Evolutionary conservation across 2,113 vertebrate species (phyloP).

Genomic region (Catharus bicknelli): DNA sequence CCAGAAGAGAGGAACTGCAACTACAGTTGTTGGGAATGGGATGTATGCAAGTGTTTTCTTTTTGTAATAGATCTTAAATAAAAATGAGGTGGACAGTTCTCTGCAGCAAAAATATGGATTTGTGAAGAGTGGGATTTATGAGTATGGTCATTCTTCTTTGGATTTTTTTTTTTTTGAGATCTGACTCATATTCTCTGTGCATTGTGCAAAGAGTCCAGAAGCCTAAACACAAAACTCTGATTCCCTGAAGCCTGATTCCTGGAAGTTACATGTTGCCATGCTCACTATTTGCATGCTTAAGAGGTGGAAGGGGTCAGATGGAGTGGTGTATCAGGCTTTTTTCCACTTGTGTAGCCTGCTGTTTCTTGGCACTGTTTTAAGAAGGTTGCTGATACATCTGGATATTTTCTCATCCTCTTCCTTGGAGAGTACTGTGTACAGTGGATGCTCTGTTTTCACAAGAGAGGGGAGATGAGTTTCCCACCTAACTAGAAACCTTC

Average conservation of each 20-base stretch:
- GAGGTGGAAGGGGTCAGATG: not conserved
- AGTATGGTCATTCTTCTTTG: not conserved
- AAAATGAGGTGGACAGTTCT: not conserved
- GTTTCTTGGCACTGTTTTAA: not conserved
- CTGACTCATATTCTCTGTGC: not conserved
- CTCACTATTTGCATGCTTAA: not conserved
- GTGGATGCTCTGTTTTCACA: not conserved
- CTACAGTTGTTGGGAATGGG: not conserved
- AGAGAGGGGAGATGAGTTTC: not conserved
- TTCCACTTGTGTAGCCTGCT: not conserved
- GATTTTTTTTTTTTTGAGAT: not conserved
- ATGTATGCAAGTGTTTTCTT: not conserved
- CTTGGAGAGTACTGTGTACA: not conserved
- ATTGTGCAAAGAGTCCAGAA: not conserved
- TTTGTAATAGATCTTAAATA: not conserved
- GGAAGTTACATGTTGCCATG: not conserved
- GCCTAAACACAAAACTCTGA: not conserved
- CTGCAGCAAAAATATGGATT: not conserved
- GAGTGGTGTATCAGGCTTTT: not conserved
- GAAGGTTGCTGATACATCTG: not conserved
- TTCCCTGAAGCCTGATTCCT: not conserved
- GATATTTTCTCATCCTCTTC: not conserved
- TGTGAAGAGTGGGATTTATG: not conserved
- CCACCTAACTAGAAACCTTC: not conserved
- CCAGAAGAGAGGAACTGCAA: not conserved